Conservation (phyloP, 2,888 invertebrate genomes). For the Sympetrum striolatum region DNA sequence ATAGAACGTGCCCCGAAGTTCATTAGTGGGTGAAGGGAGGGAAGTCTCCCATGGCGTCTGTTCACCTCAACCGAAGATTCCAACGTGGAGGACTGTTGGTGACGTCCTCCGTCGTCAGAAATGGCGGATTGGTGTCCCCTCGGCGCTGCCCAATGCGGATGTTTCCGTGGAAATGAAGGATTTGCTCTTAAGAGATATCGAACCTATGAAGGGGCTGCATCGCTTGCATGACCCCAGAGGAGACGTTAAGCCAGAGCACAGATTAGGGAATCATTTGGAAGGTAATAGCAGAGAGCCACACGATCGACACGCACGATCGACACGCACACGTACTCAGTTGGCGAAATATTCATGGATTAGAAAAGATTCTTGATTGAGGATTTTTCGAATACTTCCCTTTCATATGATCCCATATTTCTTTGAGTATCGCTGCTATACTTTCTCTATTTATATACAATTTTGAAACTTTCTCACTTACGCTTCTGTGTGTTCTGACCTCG, state of each 20-base stretch:
- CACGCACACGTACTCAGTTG: no score
- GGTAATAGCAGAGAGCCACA: no score
- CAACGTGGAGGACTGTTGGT: neutral
- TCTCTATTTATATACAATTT: no score
- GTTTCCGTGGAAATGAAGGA: neutral
- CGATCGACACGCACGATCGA: no score
- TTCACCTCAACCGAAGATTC: conserved; percentile 1
- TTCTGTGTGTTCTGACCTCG: no score
- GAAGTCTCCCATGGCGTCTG: neutral
- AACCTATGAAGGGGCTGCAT: neutral
- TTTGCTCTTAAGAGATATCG: neutral
- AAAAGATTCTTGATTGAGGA: no score
- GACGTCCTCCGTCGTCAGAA: neutral
- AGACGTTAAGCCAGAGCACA: neutral
- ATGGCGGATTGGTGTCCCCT: neutral
- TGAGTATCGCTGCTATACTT: no score
- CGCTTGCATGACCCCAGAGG: neutral
- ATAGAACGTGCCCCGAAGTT: neutral
- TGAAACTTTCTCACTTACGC: no score
- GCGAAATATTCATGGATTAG: no score
- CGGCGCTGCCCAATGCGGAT: neutral
- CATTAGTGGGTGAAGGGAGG: neutral
- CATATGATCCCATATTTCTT: no score
- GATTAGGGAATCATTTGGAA: no score
- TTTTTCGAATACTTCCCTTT: no score